These are phyloP conservation scores for Esox niger DNA, from an alignment of 2,113 vertebrate genomes.

Conservation along the genomic window DNA sequence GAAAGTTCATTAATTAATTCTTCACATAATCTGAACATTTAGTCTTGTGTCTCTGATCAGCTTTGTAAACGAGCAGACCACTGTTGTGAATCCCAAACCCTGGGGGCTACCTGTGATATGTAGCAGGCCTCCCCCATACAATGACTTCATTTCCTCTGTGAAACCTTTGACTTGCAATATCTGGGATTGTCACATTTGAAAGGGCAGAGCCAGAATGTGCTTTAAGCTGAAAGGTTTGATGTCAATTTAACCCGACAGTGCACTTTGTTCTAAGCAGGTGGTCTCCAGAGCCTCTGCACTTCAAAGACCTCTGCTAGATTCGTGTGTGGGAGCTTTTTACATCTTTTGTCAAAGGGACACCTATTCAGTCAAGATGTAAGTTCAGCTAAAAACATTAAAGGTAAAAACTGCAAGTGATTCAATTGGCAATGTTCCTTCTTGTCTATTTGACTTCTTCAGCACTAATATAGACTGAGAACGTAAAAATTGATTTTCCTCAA, in stretches of 20 bases:
- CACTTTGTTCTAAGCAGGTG: slow-evolving; percentile 52
- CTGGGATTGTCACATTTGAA: slow-evolving; percentile 44
- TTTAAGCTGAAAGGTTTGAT: slow-evolving; percentile 55
- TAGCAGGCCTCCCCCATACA: too few relatives aligned
- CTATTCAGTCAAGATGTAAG: slow-evolving; percentile 56
- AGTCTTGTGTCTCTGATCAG: slow-evolving; percentile 25
- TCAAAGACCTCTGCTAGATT: slow-evolving; percentile 47
- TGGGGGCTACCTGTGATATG: too few relatives aligned
- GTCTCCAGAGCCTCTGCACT: slow-evolving; percentile 41
- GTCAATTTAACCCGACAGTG: slow-evolving; percentile 53
- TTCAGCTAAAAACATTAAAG: slow-evolving; percentile 43
- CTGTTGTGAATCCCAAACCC: slow-evolving; percentile 42
- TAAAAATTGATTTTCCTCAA: slow-evolving; percentile 12
- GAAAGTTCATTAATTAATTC: slow-evolving; percentile 16
- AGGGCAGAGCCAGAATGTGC: slow-evolving; percentile 39
- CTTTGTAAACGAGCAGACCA: slow-evolving; percentile 18
- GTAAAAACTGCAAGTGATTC: slow-evolving; percentile 11
- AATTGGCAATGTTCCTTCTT: not conserved
- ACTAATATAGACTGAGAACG: not conserved
- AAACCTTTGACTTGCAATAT: slow-evolving; percentile 17
- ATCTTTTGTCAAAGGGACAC: slow-evolving; percentile 46
- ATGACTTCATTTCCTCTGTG: too few relatives aligned
- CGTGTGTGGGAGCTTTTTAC: slow-evolving; percentile 25
- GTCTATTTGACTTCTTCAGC: not conserved
- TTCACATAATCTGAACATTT: slow-evolving; percentile 16